Evolutionary conservation across 2,797 vertebrate species (phyloP), one percentile per base, ranked within the genome.

Genomic region (Pangasius macronema): DNA sequence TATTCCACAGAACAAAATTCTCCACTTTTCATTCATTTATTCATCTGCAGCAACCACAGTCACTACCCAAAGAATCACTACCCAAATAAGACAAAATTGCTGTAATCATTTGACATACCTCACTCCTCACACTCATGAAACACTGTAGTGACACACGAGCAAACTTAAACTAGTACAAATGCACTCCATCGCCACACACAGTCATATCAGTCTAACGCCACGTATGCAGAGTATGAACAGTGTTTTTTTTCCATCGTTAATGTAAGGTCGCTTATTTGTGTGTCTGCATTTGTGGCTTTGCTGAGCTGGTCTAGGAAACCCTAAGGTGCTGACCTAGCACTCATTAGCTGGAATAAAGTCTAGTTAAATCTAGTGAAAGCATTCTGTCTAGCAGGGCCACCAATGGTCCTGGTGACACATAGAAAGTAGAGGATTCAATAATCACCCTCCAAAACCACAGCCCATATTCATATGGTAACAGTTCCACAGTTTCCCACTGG

Each of bases 281-380:
- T 80, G 61, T 80, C 53, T 85, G 67, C 73, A 49, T 84, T 70
- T 87, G 87, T 55, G 84, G 84, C 63, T 86, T 88, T 87, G 67
- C 55, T 42, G 53, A 86, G 86, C 67, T 84, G 86, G 65, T 83
- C 88, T 79, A 90, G 91, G 88, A 93, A 94, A 94, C 93, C 93
- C 91, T 92, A 91, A 92, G 89, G 84, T 86, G 81, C 91, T 86
- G 93, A 93, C 93, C 94, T 91, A 93, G 90, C 94, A 89, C 93
- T 94, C 94, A 95, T 96, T 95, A 95, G 88, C 90, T 91, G 87
- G 93, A 95, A 95, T 94, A 93, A 93, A 94, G 90, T 91, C 93
- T 89, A 89, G 92, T 93, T 93, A 95, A 94, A 94, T 92, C 92
- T 88, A 89, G 92, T 93, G 93, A 95, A 94, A 94, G 92, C 94